Percentiles rank a stretch among this genome's conserved stretches.
Conservation (phyloP, 2,113 vertebrate species). For the Paradoxurus hermaphroditus region DNA sequence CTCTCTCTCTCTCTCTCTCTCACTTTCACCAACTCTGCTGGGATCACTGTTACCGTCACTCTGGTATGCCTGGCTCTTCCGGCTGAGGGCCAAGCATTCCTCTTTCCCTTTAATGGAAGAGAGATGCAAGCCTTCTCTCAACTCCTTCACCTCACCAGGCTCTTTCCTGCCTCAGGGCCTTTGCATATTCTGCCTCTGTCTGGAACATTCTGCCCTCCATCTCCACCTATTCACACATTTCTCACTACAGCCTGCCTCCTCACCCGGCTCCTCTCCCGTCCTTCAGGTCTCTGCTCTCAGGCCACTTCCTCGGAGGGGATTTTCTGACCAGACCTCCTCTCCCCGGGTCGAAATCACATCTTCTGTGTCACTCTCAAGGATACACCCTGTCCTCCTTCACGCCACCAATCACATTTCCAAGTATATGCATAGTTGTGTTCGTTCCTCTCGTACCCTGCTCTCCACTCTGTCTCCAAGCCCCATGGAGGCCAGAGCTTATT, state of each 20-base stretch:
- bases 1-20: not conserved
- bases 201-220: not conserved
- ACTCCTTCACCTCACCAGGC: not conserved
- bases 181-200: not conserved
- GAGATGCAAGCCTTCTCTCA: not conserved
- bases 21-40: not conserved
- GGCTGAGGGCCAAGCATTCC: not conserved
- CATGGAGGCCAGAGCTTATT: not conserved
- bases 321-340: not conserved
- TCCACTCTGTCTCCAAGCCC: not conserved
- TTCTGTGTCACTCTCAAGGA: not conserved
- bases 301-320: not conserved
- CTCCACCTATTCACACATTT: not conserved
- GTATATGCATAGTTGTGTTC: not conserved
- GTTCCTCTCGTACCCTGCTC: not conserved
- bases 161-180: not conserved
- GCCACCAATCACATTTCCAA: not conserved
- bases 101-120: not conserved
- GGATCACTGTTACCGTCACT: not conserved
- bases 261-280: not conserved
- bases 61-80: not conserved
- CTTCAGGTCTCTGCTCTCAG: not conserved
- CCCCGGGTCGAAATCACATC: not conserved
- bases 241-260: not conserved
- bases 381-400: not conserved